Base-by-base conservation (phyloP, 2,797 vertebrate species). In the Crax fasciolata region DNA sequence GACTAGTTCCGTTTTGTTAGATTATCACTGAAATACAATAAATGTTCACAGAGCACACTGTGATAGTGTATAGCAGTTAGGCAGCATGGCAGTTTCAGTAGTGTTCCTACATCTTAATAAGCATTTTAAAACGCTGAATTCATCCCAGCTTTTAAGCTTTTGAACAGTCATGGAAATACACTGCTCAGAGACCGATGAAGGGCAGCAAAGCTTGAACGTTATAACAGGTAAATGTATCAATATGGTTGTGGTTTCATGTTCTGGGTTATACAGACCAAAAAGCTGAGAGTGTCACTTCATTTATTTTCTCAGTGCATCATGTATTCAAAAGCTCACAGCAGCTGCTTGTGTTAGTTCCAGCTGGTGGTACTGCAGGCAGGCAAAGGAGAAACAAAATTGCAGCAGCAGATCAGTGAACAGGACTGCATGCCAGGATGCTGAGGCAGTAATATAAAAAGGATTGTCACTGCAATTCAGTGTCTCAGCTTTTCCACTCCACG, bases 181-280 rank as follows among this genome's bases (percentile, higher is more conserved):
- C 43, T 62, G 43, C 65, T 90, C 68, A 81, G 73, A 68, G 68
- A 49, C 48, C 87, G 65, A 87, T 48, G 62, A 91, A 82, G 52
- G 66, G 75, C 74, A 96, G 48, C 77, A 94, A 84, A 91, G 68
- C 89, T 84, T 87, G 77, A 94, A 91, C 88, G 91, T 84, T 91
- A 15, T 73, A 86, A 67, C 59, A 94, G 73, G 62, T 61, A 82
- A 89, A 65, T 84, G 59, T 21, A 79, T 86, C 55, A 24, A 24
- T 65, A 61, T 28, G 24, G 11, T 39, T 92, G 61, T 32, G 18
- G 3, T 72, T 96, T 91, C 68, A 49, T 28, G 48, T 81, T 92
- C 84, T 71, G 77, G 19, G 20, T 90, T 91, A 79, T 39, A 90
- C 23, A 79, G 67, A 76, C 70, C 71, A 75, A 68, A 81, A 95